Percentiles rank a stretch among this genome's conserved stretches.
Conservation (phyloP, 2,888 invertebrate genomes). For the Corythucha ciliata region DNA sequence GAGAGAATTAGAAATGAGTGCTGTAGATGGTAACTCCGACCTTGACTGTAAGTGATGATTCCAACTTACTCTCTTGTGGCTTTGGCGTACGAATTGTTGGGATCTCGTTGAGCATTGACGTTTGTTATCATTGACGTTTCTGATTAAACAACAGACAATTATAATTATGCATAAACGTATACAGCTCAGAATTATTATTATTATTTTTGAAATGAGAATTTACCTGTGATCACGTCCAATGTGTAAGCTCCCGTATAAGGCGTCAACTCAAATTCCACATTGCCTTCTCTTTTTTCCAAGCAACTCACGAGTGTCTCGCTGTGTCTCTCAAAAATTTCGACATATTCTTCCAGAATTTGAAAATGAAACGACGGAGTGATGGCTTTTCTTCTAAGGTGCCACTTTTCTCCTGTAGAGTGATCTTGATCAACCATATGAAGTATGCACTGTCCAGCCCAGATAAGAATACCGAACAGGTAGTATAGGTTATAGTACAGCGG, state of each 20-base stretch:
- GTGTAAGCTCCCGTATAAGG: slow-evolving; percentile 60
- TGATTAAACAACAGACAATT: no score
- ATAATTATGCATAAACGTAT: no score
- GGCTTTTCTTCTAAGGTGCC: slow-evolving; percentile 72
- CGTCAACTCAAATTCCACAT: slow-evolving; percentile 66
- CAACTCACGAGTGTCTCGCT: slow-evolving; percentile 47
- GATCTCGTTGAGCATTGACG: not conserved
- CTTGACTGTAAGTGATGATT: no score
- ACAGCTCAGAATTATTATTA: not conserved
- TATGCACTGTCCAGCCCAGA: no score
- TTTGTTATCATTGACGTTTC: not conserved
- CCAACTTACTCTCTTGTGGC: not conserved
- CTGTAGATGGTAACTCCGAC: no score
- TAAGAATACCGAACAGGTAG: no score
- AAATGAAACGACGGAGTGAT: slow-evolving; percentile 80
- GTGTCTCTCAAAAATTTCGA: slow-evolving; percentile 53
- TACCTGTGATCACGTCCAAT: not conserved
- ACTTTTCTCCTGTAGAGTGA: slow-evolving; percentile 53
- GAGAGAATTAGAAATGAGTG: no score
- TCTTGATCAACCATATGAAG: no score
- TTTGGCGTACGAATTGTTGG: not conserved
- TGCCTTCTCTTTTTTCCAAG: slow-evolving; percentile 55
- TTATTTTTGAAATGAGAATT: not conserved
- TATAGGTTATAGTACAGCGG: no score
- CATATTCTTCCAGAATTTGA: slow-evolving; percentile 74